Percentiles rank a stretch among this genome's conserved stretches.
phyloP scores from a whole-genome alignment of 2,888 invertebrate species.

The Platycheirus rosarum region DNA sequence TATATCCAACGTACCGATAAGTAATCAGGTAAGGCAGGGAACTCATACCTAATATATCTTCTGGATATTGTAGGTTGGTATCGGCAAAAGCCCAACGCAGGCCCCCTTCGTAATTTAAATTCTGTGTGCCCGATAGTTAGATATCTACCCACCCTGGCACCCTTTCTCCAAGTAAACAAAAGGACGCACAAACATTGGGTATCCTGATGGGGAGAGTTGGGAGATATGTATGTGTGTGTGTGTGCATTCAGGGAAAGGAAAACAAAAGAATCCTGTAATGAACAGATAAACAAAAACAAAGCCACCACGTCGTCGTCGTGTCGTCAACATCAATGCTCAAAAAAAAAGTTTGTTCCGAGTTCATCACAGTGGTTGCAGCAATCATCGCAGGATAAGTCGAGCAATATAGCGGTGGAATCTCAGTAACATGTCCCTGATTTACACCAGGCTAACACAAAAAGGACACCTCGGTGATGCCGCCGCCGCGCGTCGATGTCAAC shows the following conservation, averaged over 20 bases:
- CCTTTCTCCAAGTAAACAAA: constrained; percentile 22
- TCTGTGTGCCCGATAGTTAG: constrained; percentile 41
- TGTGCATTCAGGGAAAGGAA: constrained; percentile 10
- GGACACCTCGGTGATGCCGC: constrained; percentile 50
- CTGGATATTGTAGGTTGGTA: constrained; percentile 1
- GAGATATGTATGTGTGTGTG: background rate
- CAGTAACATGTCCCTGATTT: constrained; percentile 73
- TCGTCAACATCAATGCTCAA: constrained; percentile 40
- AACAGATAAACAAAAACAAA: constrained; percentile 74
- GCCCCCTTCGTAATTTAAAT: constrained; percentile 64
- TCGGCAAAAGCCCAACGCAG: background rate
- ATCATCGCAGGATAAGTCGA: constrained; percentile 64
- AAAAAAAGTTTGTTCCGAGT: constrained; percentile 43
- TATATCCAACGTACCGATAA: constrained; percentile 38
- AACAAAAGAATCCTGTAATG: constrained; percentile 70
- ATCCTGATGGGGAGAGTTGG: background rate
- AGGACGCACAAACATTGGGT: constrained; percentile 17
- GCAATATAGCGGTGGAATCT: constrained; percentile 52
- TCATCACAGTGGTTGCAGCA: constrained; percentile 67
- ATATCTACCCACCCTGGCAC: background rate
- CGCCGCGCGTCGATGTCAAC: constrained; percentile 66
- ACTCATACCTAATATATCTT: constrained; percentile 57
- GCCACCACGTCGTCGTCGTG: constrained; percentile 55
- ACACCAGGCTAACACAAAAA: constrained; percentile 63
- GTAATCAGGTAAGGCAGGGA: constrained; percentile 69